These are phyloP conservation scores for Phasianus colchicus DNA, from an alignment of 2,113 vertebrate genomes.

Conservation along the genomic window DNA sequence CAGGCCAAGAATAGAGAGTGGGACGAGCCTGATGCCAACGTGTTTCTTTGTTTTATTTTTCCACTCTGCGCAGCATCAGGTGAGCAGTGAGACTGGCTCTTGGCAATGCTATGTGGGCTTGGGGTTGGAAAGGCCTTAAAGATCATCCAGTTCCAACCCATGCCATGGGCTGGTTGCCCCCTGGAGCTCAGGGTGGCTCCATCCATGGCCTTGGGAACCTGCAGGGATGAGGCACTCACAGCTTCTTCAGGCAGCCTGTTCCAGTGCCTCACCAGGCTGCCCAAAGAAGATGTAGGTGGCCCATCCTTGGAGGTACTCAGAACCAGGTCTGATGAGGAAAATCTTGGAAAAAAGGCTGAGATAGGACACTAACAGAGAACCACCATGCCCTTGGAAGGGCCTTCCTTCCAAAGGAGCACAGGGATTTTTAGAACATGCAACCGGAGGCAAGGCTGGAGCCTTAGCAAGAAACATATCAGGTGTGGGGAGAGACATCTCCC, in stretches of 20 bases:
- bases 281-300: too few relatives aligned
- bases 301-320: too few relatives aligned
- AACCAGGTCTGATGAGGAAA: too few relatives aligned
- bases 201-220: too few relatives aligned
- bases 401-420: background rate
- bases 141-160: too few relatives aligned
- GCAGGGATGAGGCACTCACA: too few relatives aligned
- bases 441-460: background rate
- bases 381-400: background rate
- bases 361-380: background rate
- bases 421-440: background rate
- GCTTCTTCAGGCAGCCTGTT: too few relatives aligned
- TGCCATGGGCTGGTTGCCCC: too few relatives aligned
- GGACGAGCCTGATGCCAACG: background rate
- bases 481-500: background rate
- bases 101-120: background rate
- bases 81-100: background rate
- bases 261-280: too few relatives aligned
- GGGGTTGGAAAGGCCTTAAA: too few relatives aligned
- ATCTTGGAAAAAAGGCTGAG: background rate
- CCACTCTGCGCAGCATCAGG: background rate
- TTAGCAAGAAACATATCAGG: background rate
- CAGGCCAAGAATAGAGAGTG: constrained; percentile 68
- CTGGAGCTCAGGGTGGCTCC: too few relatives aligned
- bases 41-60: constrained; percentile 29